phyloP scores from a whole-genome alignment of 2,113 vertebrate species.

The Nannospalax galili region DNA sequence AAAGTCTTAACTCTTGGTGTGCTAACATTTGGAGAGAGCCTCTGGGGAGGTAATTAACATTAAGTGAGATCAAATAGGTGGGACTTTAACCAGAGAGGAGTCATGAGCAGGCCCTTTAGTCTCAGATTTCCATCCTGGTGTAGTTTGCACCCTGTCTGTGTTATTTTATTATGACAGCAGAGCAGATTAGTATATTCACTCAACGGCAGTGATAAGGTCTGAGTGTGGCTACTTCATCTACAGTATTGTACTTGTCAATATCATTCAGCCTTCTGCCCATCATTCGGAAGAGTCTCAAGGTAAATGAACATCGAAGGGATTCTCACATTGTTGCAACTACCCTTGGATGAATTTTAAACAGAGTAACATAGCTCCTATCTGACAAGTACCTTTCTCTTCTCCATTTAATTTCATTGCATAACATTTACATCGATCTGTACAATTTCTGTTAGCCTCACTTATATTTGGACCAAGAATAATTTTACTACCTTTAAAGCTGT shows the following conservation, averaged over 20 bases:
- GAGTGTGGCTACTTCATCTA: not conserved
- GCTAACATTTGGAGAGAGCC: not conserved
- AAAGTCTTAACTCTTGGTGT: not conserved
- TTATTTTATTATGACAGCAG: not conserved
- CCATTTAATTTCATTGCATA: not conserved
- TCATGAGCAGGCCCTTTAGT: not conserved
- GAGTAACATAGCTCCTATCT: not conserved
- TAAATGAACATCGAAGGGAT: not conserved
- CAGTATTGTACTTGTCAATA: not conserved
- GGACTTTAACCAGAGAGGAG: not conserved
- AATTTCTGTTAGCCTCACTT: slow-evolving; percentile 29
- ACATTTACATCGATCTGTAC: not conserved
- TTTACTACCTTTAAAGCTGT: slow-evolving; percentile 27
- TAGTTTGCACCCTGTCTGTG: not conserved
- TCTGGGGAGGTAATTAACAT: not conserved
- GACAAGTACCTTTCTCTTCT: not conserved
- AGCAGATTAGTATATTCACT: not conserved
- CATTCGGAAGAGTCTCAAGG: not conserved
- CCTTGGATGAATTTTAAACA: slow-evolving; percentile 47
- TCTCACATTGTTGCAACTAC: not conserved
- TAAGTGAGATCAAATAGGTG: not conserved
- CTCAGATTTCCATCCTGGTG: not conserved
- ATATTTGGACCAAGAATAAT: slow-evolving; percentile 2
- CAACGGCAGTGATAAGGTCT: not conserved
- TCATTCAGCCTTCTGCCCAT: slow-evolving; percentile 9